phyloP scores from a whole-genome alignment of 2,888 invertebrate genomes.

The Carcina quercana region DNA sequence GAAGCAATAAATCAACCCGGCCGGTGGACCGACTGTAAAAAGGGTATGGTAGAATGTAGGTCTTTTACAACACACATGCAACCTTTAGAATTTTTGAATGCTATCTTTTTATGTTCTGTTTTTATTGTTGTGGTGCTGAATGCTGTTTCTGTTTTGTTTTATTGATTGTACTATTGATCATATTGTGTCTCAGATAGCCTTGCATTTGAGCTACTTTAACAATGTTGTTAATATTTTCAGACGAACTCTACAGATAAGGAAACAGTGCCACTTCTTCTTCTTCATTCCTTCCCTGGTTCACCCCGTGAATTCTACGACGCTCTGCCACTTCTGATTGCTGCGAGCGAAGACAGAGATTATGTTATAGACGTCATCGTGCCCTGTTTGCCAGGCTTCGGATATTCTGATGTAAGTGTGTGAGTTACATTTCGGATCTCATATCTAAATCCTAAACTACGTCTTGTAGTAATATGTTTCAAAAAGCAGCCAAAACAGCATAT shows the following conservation, averaged over 20 bases:
- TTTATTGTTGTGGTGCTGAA: no score
- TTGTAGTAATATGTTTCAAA: no score
- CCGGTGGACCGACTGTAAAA: no score
- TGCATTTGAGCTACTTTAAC: background rate
- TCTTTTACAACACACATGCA: no score
- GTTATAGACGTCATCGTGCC: slow-evolving; percentile 65
- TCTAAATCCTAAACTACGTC: no score
- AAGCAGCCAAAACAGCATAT: no score
- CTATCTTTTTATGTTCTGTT: no score
- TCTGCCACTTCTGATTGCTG: slow-evolving; percentile 72
- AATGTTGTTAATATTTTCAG: background rate
- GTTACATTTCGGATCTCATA: background rate
- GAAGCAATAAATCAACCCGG: no score
- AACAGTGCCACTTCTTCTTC: slow-evolving; percentile 75
- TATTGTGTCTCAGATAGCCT: background rate
- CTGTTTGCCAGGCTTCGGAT: slow-evolving; percentile 54
- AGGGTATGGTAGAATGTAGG: no score
- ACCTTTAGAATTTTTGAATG: no score
- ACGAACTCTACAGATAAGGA: slow-evolving; percentile 19
- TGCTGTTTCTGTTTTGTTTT: no score
- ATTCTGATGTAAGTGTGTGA: slow-evolving; percentile 29
- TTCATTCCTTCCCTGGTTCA: slow-evolving; percentile 87
- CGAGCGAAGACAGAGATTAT: slow-evolving; percentile 50
- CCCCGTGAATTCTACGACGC: slow-evolving; percentile 80
- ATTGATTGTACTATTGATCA: no score